Evolutionary conservation across 2,888 invertebrate genomes (phyloP).

Genomic region (Axea sp.): DNA sequence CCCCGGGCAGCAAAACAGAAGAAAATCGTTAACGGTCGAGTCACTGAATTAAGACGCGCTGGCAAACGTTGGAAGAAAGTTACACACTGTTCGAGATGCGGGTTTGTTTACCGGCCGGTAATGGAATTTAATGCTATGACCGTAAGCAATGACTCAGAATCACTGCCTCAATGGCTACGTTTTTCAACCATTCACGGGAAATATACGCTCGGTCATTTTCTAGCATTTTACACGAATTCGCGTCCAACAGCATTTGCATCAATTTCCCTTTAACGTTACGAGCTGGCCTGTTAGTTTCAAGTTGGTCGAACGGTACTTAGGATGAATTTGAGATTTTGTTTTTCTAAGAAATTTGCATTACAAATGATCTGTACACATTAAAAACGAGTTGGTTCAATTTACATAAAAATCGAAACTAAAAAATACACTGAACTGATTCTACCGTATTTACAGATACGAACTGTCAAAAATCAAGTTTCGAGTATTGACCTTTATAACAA

Average conservation of each 20-base stretch:
- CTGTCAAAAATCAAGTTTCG: too few relatives aligned
- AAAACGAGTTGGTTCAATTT: too few relatives aligned
- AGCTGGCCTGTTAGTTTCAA: conserved; percentile 26
- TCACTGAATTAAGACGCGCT: conserved; percentile 56
- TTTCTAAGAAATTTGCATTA: too few relatives aligned
- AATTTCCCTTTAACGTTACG: conserved; percentile 27
- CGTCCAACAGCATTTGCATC: conserved; percentile 33
- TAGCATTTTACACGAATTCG: conserved; percentile 30
- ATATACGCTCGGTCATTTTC: conserved; percentile 12
- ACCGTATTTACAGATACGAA: too few relatives aligned
- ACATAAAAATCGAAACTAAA: too few relatives aligned
- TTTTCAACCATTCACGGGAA: conserved; percentile 37
- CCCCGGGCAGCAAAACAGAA: conserved; percentile 60
- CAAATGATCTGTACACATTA: too few relatives aligned
- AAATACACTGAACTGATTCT: too few relatives aligned
- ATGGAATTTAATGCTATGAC: conserved; percentile 57
- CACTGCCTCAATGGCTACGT: conserved; percentile 13
- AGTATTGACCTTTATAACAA: too few relatives aligned
- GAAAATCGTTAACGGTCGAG: conserved; percentile 61
- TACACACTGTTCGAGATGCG: conserved; percentile 54
- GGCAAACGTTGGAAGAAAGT: conserved; percentile 57
- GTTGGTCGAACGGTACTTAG: conserved; percentile 4
- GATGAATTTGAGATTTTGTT: neutral
- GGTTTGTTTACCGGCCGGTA: conserved; percentile 57
- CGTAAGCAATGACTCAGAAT: conserved; percentile 40